Conservation (phyloP, 2,797 vertebrate species). For the Synanceia verrucosa region DNA sequence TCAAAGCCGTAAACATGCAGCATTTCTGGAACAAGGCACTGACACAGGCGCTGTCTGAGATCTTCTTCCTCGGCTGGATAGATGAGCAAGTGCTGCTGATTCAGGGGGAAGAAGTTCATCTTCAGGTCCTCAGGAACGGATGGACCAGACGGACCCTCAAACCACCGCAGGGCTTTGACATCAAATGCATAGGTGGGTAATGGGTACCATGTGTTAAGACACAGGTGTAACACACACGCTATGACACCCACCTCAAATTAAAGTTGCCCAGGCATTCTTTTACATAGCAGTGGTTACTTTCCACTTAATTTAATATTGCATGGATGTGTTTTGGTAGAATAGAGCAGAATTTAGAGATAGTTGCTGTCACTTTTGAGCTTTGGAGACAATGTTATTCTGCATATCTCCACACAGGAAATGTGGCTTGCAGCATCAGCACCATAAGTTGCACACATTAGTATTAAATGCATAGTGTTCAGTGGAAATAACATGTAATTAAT, state of each 20-base stretch:
- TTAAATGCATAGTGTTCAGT: not conserved
- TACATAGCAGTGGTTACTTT: not conserved
- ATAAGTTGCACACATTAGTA: not conserved
- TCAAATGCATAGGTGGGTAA: constrained; percentile 90
- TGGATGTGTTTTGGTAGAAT: not conserved
- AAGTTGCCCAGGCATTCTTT: not conserved
- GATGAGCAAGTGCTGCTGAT: constrained; percentile 94
- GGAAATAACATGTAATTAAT: not conserved
- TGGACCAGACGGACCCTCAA: constrained; percentile 91
- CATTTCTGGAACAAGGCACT: constrained; percentile 95
- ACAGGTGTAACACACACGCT: not conserved
- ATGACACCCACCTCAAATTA: not conserved
- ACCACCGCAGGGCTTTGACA: constrained; percentile 90
- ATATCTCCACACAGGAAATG: not conserved
- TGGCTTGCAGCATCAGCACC: not conserved
- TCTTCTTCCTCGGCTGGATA: constrained; percentile 97
- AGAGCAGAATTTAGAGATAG: not conserved
- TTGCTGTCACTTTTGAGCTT: not conserved
- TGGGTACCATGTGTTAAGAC: too few species aligned
- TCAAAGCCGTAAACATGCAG: constrained; percentile 96
- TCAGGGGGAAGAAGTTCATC: constrained; percentile 90
- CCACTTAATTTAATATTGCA: not conserved
- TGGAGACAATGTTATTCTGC: not conserved
- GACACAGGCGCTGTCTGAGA: constrained; percentile 90
- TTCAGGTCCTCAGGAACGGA: constrained; percentile 91